Evolutionary conservation across 2,113 vertebrate genomes (phyloP), one percentile per base, ranked within the genome.

Genomic region (Pseudorasbora parva): DNA sequence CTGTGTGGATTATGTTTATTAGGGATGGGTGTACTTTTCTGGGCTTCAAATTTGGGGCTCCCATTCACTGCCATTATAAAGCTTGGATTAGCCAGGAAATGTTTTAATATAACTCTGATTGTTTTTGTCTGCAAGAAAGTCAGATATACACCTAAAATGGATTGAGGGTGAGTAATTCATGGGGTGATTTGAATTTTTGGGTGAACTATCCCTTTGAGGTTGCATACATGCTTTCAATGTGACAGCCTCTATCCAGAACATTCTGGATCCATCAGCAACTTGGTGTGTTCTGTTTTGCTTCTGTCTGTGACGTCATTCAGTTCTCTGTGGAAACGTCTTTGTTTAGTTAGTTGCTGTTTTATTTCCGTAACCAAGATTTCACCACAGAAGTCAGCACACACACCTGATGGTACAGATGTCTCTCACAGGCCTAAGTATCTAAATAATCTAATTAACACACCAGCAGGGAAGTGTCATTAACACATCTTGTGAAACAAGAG

Each of bases 331-430:
- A 71, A 72, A 11, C 2, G 0, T 45, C 41, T 72, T 45, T 69
- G 66, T 69, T 69, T 21, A 69, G 33, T 69, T 23, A 23, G 68
- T 14, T 72, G 33, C 17, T 68, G 68, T 72, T 72, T 45, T 72
- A 37, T 11, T 45, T 72, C 25, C 15, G 51, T 76, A 23, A 57
- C 49, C 74, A 57, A 23, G 21, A 77, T 76, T 76, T 76, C 30
- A 37, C 49, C 30, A 75, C 23, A 21, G 30, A 51, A 56, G 8
- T 77, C 74, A 56, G 47, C 17, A 41, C 74, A 57, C 74, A 57
- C 49, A 33, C 25, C 14, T 54, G 25, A 21, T 1, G 8, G 8
- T 75, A 9, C n/a, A 21, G 21, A 68, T 1, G 4, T 74, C 47
- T 74, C 47, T 19, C 23, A 74, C 14, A 77, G 2, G 8, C 49